Evolutionary conservation across 1,140 invertebrate genomes (phyloP).

Genomic region (Drosophila pallidifrons): DNA sequence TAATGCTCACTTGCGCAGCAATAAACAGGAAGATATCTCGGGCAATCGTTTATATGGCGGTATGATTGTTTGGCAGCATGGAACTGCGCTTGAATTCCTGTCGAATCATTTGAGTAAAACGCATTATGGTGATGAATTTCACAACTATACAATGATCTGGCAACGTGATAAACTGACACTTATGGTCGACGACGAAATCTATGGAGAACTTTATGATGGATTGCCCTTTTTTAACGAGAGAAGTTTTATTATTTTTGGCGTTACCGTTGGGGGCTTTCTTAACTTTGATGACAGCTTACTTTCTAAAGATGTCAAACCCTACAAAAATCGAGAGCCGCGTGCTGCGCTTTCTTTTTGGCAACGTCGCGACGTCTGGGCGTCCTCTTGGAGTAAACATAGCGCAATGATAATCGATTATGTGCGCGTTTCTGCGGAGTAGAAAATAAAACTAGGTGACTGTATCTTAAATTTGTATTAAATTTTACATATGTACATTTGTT

Average conservation of each 20-base stretch:
- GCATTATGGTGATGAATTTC: slow-evolving; percentile 87
- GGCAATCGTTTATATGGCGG: slow-evolving; percentile 66
- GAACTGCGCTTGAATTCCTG: slow-evolving; percentile 32
- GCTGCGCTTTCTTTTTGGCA: slow-evolving; percentile 72
- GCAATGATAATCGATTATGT: slow-evolving; percentile 67
- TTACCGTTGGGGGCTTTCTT: slow-evolving; percentile 72
- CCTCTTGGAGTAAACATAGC: slow-evolving; percentile 61
- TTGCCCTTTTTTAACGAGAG: slow-evolving; percentile 60
- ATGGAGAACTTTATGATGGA: slow-evolving; percentile 65
- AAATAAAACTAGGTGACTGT: background rate
- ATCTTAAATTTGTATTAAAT: background rate
- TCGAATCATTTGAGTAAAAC: slow-evolving; percentile 43
- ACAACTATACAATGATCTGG: slow-evolving; percentile 89
- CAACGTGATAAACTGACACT: slow-evolving; percentile 86
- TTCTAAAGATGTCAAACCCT: slow-evolving; percentile 66
- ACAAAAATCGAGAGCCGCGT: slow-evolving; percentile 62
- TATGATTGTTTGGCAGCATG: slow-evolving; percentile 57
- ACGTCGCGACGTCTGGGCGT: slow-evolving; percentile 47
- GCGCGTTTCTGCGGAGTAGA: slow-evolving; percentile 60
- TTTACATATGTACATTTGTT: too few relatives aligned
- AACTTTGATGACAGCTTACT: slow-evolving; percentile 69
- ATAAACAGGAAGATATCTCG: slow-evolving; percentile 60
- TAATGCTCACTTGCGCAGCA: slow-evolving; percentile 50
- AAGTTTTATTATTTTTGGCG: slow-evolving; percentile 74
- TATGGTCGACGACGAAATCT: slow-evolving; percentile 86